These are phyloP conservation scores for human DNA, from an alignment of 2,113 vertebrate genomes.

Conservation along the genomic window DNA sequence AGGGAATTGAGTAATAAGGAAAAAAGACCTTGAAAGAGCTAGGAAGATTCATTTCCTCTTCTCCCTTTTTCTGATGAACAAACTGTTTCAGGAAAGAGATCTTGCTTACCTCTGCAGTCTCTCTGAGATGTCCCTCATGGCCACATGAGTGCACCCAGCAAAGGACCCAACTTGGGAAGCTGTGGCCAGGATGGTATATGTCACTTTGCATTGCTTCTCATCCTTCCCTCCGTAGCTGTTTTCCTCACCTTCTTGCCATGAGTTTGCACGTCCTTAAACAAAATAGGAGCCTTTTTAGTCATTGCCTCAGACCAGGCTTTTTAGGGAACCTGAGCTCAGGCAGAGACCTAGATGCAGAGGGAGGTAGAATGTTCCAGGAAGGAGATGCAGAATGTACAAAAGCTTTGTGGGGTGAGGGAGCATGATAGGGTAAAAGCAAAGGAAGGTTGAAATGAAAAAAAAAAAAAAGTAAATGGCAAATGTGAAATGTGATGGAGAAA, in stretches of 20 bases:
- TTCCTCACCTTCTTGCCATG: no score
- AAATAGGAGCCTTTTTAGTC: no score
- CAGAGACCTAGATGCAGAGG: neutral
- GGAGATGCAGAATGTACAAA: neutral
- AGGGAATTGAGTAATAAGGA: neutral
- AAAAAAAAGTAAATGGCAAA: neutral
- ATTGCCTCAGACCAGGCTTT: neutral
- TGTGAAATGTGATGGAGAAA: neutral
- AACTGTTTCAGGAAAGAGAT: neutral
- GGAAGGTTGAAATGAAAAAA: no score
- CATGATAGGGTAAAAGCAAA: no score
- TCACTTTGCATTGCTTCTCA: neutral
- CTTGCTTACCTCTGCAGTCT: neutral
- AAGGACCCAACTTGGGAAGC: neutral
- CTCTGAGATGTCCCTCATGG: neutral
- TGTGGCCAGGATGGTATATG: rapidly evolving
- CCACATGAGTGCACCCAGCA: no score
- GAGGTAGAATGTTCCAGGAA: no score
- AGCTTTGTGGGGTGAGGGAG: neutral
- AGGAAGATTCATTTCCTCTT: rapidly evolving
- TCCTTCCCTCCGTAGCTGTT: no score
- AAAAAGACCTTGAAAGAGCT: neutral
- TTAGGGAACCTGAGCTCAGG: neutral
- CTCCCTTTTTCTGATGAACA: neutral
- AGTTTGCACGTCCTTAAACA: neutral